Base-by-base conservation (phyloP, 2,888 invertebrate genomes). In the Lithophane leautieri region DNA sequence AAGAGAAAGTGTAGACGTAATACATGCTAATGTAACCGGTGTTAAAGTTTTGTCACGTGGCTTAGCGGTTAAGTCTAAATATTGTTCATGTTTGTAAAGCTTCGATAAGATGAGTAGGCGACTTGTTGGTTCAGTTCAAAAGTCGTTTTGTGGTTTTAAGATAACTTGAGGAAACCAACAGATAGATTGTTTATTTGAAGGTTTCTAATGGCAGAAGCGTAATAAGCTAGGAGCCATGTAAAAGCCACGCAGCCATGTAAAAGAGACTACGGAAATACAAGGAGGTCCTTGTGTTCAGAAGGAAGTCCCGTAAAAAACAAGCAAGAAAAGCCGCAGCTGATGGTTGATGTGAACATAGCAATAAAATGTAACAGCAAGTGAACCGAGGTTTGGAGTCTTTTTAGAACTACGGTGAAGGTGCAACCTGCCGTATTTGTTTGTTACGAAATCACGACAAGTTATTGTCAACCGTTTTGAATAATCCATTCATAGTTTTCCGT, bases 1-100 rank as follows among this genome's bases (percentile, higher is more conserved):
- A 70, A 79, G 86, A 82, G 87, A 88, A 88, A 88, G 87, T 81
- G 83, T 78, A 63, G 50, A 87, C 81, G 83, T 88, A 88, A 87
- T 78, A 78, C 73, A 82, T 87, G 83, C 78, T 81, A 85, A 87
- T 88, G 81, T 83, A 80, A 81, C 73, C 73, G 75, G 72, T 81
- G 78, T 73, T 83, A 66, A 82, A 83, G 76, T 81, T 81, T 74
- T 82, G 88, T 81, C 86, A 83, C 74, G 81, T 83, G 72, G 47
- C 56, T 71, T 22, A 28, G 81, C 68, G 66, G 63, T n/a, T 25
- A n/a, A 58, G 8, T 34, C 58, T 7, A 73, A 73, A 73, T 28
- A 52, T 52, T 81, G 47, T 73, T 83, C 66, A 62, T 34, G 34
- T 67, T 75, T 56, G 16, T n/a, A 63, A 67, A 67, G 50, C 14